phyloP scores from a whole-genome alignment of 2,888 invertebrate species.

The Latrodectus elegans region DNA sequence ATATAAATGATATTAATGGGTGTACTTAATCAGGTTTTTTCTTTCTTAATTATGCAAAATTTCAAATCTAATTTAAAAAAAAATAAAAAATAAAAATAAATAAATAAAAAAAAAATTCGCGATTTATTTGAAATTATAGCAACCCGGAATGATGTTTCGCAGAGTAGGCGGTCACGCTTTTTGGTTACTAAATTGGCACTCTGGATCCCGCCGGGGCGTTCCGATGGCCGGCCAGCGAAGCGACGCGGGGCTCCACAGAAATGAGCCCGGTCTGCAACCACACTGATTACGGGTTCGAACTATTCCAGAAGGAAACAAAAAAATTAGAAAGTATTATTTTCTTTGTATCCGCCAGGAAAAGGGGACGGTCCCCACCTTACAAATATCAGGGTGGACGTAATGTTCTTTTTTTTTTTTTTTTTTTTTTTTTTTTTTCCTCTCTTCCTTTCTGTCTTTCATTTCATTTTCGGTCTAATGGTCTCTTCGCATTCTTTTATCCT shows the following conservation, averaged over 20 bases:
- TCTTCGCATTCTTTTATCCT: not conserved
- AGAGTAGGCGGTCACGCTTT: constrained; percentile 62
- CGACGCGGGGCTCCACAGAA: constrained; percentile 44
- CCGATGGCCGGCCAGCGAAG: constrained; percentile 50
- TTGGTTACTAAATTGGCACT: constrained; percentile 55
- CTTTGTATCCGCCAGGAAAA: constrained; percentile 26
- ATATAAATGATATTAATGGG: too few relatives aligned
- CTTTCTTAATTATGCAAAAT: too few relatives aligned
- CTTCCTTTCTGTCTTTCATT: not conserved
- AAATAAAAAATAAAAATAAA: too few relatives aligned
- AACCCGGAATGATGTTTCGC: not conserved
- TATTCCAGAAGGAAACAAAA: not conserved
- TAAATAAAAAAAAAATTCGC: too few relatives aligned
- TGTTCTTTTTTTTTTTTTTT: constrained; percentile 15
- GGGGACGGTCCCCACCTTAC: constrained; percentile 8
- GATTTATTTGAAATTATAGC: not conserved
- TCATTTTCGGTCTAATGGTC: not conserved
- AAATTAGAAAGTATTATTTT: constrained; percentile 1
- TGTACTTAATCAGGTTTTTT: too few relatives aligned
- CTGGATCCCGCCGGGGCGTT: constrained; percentile 55
- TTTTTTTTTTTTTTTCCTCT: too few relatives aligned
- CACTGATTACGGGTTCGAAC: constrained; percentile 19
- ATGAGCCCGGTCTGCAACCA: constrained; percentile 32
- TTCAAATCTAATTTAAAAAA: too few relatives aligned
- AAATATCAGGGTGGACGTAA: constrained; percentile 35